phyloP scores from a whole-genome alignment of 2,113 vertebrate genomes.

The Pimephales promelas region DNA sequence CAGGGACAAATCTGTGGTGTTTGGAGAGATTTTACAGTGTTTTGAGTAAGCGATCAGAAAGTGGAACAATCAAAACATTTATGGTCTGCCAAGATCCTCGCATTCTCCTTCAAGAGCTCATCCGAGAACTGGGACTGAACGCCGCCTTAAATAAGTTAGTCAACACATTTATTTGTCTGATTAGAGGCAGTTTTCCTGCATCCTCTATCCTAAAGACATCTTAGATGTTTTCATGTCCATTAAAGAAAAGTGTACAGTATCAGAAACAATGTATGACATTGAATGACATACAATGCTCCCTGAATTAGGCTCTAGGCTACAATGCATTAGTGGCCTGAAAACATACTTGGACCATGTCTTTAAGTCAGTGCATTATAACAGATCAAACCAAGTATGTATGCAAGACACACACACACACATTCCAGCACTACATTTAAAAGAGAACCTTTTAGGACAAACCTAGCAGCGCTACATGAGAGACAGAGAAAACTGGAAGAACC shows the following conservation, averaged over 20 bases:
- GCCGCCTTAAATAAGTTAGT: background rate
- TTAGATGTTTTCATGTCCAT: background rate
- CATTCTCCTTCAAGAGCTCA: background rate
- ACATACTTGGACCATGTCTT: background rate
- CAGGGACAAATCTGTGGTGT: slow-evolving; percentile 16
- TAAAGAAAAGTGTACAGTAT: background rate
- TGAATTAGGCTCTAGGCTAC: no score
- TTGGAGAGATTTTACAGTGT: background rate
- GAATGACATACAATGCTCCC: background rate
- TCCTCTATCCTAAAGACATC: background rate
- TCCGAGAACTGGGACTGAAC: background rate
- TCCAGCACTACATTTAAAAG: background rate
- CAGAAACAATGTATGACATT: background rate
- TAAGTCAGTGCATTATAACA: background rate
- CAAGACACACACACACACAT: no score
- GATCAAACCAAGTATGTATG: background rate
- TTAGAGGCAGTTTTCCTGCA: background rate
- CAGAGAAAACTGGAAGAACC: background rate
- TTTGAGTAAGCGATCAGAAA: slow-evolving; percentile 14
- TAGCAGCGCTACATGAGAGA: background rate
- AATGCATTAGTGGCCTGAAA: background rate
- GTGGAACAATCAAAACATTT: slow-evolving; percentile 4
- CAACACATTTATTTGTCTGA: background rate
- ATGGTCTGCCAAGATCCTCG: slow-evolving; percentile 23
- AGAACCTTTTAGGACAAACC: background rate